Base-by-base conservation (phyloP, 2,888 invertebrate genomes). In the Nasonia oneida region DNA sequence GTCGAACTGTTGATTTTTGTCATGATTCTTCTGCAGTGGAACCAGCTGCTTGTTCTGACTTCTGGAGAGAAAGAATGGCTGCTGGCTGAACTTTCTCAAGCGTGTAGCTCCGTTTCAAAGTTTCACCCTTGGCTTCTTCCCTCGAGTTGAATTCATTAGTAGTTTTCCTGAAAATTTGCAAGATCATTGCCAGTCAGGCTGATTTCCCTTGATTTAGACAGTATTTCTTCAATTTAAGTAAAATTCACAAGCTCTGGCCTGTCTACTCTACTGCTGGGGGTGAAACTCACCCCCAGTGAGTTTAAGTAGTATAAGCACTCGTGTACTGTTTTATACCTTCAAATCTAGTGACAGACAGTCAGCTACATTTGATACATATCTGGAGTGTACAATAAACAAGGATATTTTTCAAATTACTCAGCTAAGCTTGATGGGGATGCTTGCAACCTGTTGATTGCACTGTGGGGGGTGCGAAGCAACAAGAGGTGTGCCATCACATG, bases 391-490 rank as follows among this genome's bases (percentile, higher is more conserved):
- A 79, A 10, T 78, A 3, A 12, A 37, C 15, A 14, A 12, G 47
- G 61, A 74, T 83, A 29, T 53, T 37, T 18, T 23, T 0, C 10
- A 61, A 71, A 70, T 83, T 57, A 73, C 12, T 15, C n/a, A 73
- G 29, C 1, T 75, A 0, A 74, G 23, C 78, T 79, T 79, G 75
- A 84, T 87, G 79, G 73, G 83, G 67, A 76, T 85, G 74, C 80
- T 76, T 84, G 53, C 82, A 87, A 87, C 87, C 84, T 87, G 86
- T 87, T 87, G 87, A 87, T 87, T 85, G 53, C 12, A 47, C 39
- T 81, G 67, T 84, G 83, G 83, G 74, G 74, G 77, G 47, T 81
- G 71, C 73, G 23, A 33, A 47, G 53, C 42, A 79, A 61, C 18
- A 29, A 50, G 29, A 84, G 50, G 8, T 39, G 37, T 64, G 18